These are phyloP conservation scores for Mizuhopecten yessoensis DNA, from an alignment of 1,140 invertebrate genomes.

Conservation along the genomic window DNA sequence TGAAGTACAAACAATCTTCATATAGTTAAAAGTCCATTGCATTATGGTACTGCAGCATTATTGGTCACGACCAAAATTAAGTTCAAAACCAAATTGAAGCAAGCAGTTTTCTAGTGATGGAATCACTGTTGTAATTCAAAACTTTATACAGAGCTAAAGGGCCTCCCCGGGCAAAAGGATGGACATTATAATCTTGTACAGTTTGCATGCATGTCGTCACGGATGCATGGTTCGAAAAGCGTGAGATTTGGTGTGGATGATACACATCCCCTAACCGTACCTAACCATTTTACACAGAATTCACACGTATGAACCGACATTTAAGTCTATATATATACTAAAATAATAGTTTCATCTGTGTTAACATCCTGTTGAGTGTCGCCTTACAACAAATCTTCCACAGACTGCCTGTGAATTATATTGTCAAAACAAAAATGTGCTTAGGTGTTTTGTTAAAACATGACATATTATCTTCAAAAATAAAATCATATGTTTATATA, in stretches of 20 bases:
- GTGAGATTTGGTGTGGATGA: neutral
- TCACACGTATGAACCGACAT: neutral
- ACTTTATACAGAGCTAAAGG: too few species aligned
- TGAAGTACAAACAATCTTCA: too few species aligned
- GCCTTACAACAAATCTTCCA: neutral
- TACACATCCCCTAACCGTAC: neutral
- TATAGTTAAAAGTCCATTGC: too few species aligned
- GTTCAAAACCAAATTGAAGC: too few species aligned
- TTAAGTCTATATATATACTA: neutral
- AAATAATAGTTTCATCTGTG: neutral
- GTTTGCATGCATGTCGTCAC: conserved; percentile 3
- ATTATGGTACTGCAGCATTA: too few species aligned
- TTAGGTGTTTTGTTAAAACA: neutral
- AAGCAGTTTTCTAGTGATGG: too few species aligned
- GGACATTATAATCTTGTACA: neutral
- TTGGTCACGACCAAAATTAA: too few species aligned
- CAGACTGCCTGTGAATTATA: neutral
- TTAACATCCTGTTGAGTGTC: neutral
- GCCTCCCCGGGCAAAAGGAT: too few species aligned
- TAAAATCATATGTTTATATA: neutral
- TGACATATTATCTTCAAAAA: too few species aligned
- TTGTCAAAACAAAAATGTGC: neutral
- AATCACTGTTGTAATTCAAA: too few species aligned
- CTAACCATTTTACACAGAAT: neutral
- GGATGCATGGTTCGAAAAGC: neutral